Conservation (phyloP, 2,797 vertebrate genomes). For the Crocidura indochinensis region DNA sequence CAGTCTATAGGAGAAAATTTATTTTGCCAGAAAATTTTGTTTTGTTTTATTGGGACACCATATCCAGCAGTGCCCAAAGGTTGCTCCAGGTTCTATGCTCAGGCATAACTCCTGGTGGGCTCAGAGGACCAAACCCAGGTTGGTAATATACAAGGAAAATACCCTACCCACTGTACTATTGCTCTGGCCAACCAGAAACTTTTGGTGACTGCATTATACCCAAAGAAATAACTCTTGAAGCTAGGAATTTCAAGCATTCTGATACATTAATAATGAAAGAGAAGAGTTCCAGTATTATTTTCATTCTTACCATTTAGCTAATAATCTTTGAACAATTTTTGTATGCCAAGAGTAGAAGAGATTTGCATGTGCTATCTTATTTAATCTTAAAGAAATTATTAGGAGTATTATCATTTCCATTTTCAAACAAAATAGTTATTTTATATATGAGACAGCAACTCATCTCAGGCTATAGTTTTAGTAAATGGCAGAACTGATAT, state of each 20-base stretch:
- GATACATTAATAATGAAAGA: neutral
- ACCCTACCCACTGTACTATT: too few relatives aligned
- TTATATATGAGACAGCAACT: neutral
- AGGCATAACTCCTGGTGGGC: too few relatives aligned
- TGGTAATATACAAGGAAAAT: too few relatives aligned
- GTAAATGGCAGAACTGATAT: neutral
- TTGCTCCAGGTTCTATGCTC: too few relatives aligned
- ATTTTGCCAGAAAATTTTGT: neutral
- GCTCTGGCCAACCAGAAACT: neutral
- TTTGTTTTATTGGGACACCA: too few relatives aligned
- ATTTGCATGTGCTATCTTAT: neutral
- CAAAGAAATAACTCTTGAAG: slow-evolving; percentile 3
- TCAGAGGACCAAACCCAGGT: too few relatives aligned
- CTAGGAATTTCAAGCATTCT: slow-evolving; percentile 28
- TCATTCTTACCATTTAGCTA: slow-evolving; percentile 20
- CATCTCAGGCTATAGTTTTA: neutral
- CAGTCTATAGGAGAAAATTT: neutral
- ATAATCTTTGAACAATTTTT: slow-evolving; percentile 34
- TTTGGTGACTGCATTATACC: neutral
- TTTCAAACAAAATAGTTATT: slow-evolving; percentile 37
- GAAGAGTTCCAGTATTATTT: neutral
- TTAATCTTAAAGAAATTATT: slow-evolving; percentile 7
- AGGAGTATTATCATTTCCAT: neutral
- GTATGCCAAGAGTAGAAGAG: slow-evolving; percentile 25
- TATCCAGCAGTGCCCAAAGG: too few relatives aligned